Percentiles rank a stretch among this genome's conserved stretches.
phyloP scores from a whole-genome alignment of 2,113 vertebrate genomes.

The Lamprologus sp. region DNA sequence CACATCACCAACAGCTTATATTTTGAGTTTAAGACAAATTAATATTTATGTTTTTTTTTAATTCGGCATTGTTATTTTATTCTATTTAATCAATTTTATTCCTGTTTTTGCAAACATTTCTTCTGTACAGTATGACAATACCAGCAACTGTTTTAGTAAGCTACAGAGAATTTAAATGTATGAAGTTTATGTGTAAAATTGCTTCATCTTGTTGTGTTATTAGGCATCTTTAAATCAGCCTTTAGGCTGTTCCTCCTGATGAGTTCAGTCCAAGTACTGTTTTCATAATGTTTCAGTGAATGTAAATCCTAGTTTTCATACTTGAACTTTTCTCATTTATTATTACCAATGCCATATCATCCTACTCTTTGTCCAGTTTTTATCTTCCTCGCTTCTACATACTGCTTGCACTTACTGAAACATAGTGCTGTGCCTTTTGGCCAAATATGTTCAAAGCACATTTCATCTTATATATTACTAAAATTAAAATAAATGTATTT shows the following conservation, averaged over 20 bases:
- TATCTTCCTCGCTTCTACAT: not conserved
- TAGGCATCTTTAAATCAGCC: not conserved
- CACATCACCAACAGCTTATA: not conserved
- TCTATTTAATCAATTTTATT: not conserved
- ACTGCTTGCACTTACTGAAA: not conserved
- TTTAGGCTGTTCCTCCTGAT: not conserved
- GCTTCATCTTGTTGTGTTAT: not conserved
- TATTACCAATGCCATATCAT: not conserved
- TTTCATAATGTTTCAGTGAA: not conserved
- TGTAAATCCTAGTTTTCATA: not conserved
- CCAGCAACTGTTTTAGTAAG: not conserved
- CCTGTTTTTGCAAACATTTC: not conserved
- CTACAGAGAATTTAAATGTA: not conserved
- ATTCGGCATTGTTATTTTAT: not conserved
- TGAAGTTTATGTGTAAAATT: not conserved
- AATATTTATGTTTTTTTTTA: rapidly evolving
- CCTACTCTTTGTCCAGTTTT: not conserved
- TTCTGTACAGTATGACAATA: not conserved
- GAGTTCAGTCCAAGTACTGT: not conserved
- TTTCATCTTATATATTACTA: not conserved
- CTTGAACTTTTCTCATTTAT: not conserved
- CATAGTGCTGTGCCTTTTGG: not conserved
- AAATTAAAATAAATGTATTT: not conserved
- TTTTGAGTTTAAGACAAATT: not conserved
- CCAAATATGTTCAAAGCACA: not conserved